These are phyloP conservation scores for Amaurobius ferox DNA, from an alignment of 2,888 invertebrate genomes.

Conservation along the genomic window DNA sequence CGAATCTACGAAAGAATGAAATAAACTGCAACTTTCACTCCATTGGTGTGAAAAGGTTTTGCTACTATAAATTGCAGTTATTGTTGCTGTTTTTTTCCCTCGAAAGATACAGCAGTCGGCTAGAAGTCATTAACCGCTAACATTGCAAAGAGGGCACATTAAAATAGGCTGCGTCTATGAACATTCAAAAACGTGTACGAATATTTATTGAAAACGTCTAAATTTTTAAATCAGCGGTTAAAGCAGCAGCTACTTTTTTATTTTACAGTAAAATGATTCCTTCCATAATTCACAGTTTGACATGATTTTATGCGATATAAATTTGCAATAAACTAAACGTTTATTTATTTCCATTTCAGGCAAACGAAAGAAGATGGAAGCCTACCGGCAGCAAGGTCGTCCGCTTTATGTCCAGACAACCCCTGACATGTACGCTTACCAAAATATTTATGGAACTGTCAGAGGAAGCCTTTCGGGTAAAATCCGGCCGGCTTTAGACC, in stretches of 20 bases:
- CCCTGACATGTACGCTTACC: conserved; percentile 52
- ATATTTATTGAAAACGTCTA: no score
- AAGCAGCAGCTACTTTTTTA: no score
- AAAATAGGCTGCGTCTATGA: no score
- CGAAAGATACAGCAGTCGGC: neutral
- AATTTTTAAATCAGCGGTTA: no score
- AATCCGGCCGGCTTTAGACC: conserved; percentile 32
- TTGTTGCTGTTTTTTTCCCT: neutral
- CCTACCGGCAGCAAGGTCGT: conserved; percentile 54
- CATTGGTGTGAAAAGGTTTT: neutral
- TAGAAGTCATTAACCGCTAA: neutral
- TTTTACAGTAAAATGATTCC: no score
- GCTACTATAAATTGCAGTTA: no score
- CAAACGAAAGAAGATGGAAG: conserved; percentile 59
- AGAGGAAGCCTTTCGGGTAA: conserved; percentile 40
- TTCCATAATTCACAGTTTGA: no score
- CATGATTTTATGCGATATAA: neutral
- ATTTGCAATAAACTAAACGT: no score
- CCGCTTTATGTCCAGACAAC: conserved; percentile 43
- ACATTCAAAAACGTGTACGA: no score
- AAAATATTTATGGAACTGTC: conserved; percentile 60
- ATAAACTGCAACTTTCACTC: neutral
- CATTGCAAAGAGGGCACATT: no score
- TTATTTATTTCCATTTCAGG: conserved; percentile 35
- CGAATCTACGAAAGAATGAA: neutral